phyloP scores from a whole-genome alignment of 2,797 vertebrate species.

The Sebastes flavidus region DNA sequence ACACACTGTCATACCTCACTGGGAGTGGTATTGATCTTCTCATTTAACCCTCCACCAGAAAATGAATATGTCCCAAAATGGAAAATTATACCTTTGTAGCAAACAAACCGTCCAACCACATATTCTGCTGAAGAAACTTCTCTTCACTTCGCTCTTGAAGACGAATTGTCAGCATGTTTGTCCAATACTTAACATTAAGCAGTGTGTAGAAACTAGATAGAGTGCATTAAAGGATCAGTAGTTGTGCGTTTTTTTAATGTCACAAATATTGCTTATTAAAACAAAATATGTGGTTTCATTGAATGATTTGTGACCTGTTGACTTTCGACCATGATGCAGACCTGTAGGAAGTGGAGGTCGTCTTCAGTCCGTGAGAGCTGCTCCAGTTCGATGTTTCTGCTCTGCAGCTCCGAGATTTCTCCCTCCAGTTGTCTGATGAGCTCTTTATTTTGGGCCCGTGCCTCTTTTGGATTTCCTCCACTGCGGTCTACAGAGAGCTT shows the following conservation, averaged over 20 bases:
- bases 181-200: conserved; percentile 39
- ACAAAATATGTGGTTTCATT: background rate
- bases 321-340: background rate
- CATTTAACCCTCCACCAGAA: background rate
- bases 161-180: background rate
- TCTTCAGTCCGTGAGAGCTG: conserved; percentile 52
- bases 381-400: conserved; percentile 44
- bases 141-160: background rate
- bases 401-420: conserved; percentile 58
- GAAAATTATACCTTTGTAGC: background rate
- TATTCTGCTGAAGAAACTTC: too few species aligned
- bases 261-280: background rate
- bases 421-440: conserved; percentile 46
- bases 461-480: background rate
- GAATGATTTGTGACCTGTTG: background rate
- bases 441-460: background rate
- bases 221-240: background rate
- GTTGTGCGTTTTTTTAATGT: background rate
- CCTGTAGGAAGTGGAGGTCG: conserved; percentile 65
- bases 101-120: background rate
- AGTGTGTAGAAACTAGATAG: conserved; percentile 39
- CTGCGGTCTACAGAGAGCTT: background rate
- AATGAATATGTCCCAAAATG: background rate
- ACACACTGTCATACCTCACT: background rate
- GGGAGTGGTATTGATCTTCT: too few species aligned